Base-by-base conservation (phyloP, 1,140 invertebrate genomes). In the Grapholita molesta region DNA sequence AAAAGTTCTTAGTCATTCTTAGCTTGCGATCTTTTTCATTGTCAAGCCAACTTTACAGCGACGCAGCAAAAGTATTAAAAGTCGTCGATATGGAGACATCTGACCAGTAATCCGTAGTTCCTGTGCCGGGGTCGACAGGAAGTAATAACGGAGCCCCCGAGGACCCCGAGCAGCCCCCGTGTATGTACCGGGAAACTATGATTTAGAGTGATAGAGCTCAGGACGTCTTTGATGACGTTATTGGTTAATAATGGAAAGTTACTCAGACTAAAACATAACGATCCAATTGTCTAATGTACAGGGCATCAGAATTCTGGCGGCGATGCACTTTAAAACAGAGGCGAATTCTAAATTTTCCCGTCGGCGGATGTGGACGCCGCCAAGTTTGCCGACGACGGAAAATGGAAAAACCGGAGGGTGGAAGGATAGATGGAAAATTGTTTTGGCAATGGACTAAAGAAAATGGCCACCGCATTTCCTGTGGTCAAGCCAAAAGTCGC, bases 381-480 rank as follows among this genome's bases (percentile, higher is more conserved):
- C 84, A 88, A 88, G 82, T 89, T 88, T 85, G 76, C 82, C 82
- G 80, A 86, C 85, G 82, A 84, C 84, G 85, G 83, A 88, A 89
- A 90, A 90, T 86, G 82, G 86, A 84, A 88, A 87, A 87, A 88
- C 79, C 82, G 78, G 79, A 80, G 79, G 76, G 77, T 74, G 74
- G 71, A 76, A 77, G 71, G 82, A 85, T 82, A 85, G 81, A 85
- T 88, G 83, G 84, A 89, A 89, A 90, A 88, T 88, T 89, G 87
- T 90, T 89, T 91, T 91, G 86, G 88, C 88, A 90, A 88, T 85
- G 85, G 84, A 79, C 82, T 86, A 83, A 87, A 91, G 88, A 90
- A 91, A 92, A 90, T 85, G 84, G 85, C 89, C 82, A 84, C 89
- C 89, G 86, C 89, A 91, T 89, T 91, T 92, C 89, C 90, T 88